Conservation (phyloP, 2,888 invertebrate species). For the Apamea anceps region DNA sequence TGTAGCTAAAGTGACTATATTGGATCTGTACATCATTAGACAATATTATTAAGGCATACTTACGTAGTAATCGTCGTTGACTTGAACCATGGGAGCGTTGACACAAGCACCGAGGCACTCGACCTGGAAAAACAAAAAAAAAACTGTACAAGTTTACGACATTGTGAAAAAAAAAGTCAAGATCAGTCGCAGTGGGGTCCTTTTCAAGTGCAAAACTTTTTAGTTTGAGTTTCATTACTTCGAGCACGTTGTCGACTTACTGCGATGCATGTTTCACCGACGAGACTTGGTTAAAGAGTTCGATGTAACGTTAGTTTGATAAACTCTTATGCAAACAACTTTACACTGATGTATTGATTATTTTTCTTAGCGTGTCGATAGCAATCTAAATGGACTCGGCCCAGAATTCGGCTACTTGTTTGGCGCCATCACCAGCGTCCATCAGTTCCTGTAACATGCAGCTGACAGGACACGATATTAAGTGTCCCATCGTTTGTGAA, state of each 20-base stretch:
- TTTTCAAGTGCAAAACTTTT: not conserved
- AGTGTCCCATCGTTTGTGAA: no score
- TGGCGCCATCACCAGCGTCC: no score
- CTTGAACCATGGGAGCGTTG: constrained; percentile 99
- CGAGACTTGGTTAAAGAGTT: not conserved
- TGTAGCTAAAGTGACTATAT: not conserved
- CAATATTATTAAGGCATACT: constrained; percentile 80
- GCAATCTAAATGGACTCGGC: no score
- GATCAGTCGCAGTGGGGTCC: not conserved
- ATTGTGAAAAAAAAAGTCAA: not conserved
- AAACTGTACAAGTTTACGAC: not conserved
- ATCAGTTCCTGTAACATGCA: no score
- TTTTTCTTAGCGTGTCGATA: no score
- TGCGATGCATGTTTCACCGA: not conserved
- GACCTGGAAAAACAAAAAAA: constrained; percentile 93
- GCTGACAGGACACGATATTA: no score
- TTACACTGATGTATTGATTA: not conserved
- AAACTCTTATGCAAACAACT: not conserved
- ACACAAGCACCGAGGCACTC: constrained; percentile 99
- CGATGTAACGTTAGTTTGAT: not conserved
- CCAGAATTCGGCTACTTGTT: no score
- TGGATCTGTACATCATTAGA: not conserved
- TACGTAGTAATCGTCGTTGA: constrained; percentile 99
- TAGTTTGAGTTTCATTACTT: not conserved
- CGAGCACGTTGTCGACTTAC: not conserved